Percentiles rank a stretch among this genome's conserved stretches.
Conservation (phyloP, 2,113 vertebrate species). For the Columba livia region DNA sequence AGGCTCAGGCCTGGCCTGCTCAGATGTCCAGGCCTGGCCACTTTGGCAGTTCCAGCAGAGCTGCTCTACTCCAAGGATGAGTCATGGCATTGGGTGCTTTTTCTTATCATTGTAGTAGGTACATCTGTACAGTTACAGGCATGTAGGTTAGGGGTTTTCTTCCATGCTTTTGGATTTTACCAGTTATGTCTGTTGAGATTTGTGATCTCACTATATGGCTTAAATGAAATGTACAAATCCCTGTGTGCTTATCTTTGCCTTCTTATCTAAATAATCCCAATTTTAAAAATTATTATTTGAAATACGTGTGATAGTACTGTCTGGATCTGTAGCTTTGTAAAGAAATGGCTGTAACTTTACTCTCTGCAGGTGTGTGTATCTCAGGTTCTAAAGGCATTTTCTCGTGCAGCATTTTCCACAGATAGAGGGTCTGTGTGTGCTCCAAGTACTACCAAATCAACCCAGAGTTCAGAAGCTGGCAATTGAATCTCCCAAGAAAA, state of each 20-base stretch:
- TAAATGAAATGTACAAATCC: background rate
- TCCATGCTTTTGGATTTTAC: background rate
- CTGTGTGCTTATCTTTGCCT: background rate
- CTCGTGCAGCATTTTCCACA: accelerated
- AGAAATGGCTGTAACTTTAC: background rate
- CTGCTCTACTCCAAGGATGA: background rate
- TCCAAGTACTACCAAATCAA: background rate
- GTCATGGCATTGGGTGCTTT: background rate
- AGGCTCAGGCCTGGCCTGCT: background rate
- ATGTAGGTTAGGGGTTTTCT: background rate
- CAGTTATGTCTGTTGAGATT: background rate
- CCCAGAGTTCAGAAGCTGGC: background rate
- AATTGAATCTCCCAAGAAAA: background rate
- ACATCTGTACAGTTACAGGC: background rate
- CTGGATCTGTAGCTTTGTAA: background rate
- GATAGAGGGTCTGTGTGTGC: background rate
- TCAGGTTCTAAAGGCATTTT: background rate
- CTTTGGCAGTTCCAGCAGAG: background rate
- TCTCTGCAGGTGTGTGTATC: background rate
- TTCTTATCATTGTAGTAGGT: background rate
- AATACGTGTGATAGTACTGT: background rate
- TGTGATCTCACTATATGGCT: background rate
- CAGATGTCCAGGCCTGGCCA: background rate
- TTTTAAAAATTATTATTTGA: background rate
- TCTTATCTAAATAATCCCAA: background rate